Base-by-base conservation (phyloP, 1,140 invertebrate species). In the Formica exsecta region DNA sequence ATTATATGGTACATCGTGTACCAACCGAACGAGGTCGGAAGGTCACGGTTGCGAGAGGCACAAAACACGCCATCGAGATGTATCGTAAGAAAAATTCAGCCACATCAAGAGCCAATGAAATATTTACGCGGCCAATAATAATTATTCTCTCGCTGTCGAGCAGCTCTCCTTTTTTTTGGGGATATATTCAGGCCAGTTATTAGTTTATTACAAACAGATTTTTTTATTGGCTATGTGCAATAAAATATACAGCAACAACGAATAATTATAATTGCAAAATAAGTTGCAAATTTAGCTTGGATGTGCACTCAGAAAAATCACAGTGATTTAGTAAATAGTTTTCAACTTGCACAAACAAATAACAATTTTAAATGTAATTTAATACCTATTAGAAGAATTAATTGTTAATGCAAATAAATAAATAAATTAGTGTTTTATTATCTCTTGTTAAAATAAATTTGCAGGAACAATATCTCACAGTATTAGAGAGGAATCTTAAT, bases 1-100 rank as follows among this genome's bases (percentile, higher is more conserved):
- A 92, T 92, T 92, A 92, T 87, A 91, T 91, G 71, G 87, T 92
- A 91, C 84, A 89, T 90, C 89, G 88, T 90, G 86, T 86, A 90
- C 66, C 83, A 79, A 86, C 86, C 86, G 77, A 85, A 88, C 85
- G 54, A 68, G 89, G 87, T 90, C 86, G 90, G 76, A 41, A 90
- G 91, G 89, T 91, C 90, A 91, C 79, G 89, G 90, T 83, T 91
- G 76, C 76, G 84, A 86, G 74, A 87, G 73, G 90, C 77, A 84
- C 77, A 88, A 86, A 90, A 87, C 90, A 89, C 84, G 86, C 87
- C 83, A 90, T 90, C 79, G 80, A 57, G 80, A 77, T 89, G 85
- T 86, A 91, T 89, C 89, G 85, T 32, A 32, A 32, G 32, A 91
- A 91, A 91, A 90, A 91, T 86, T 80, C 73, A 83, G 74, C 44